Conservation (phyloP, 2,888 invertebrate species). For the Merodon equestris region DNA sequence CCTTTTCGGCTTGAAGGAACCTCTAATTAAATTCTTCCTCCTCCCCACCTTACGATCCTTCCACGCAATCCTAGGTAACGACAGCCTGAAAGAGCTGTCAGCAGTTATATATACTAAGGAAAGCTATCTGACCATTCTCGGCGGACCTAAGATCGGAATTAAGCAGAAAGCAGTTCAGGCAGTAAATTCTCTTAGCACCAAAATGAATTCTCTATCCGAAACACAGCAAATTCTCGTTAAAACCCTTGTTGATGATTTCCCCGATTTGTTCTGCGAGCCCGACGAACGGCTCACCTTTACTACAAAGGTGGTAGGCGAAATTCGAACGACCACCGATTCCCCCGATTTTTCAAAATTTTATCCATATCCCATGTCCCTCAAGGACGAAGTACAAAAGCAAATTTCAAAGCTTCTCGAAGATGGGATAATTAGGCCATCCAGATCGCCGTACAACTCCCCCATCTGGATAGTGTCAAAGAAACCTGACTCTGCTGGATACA, state of each 20-base stretch:
- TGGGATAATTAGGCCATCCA: constrained; percentile 1
- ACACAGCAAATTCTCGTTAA: background rate
- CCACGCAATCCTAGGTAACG: constrained; percentile 41
- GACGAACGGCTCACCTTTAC: constrained; percentile 5
- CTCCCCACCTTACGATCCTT: constrained; percentile 35
- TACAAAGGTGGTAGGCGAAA: constrained; percentile 3
- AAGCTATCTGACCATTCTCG: constrained; percentile 20
- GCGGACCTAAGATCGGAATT: constrained; percentile 10
- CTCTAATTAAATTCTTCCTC: constrained; percentile 33
- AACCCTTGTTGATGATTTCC: constrained; percentile 9
- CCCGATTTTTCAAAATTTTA: background rate
- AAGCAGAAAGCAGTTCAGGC: constrained; percentile 12
- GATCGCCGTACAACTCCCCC: constrained; percentile 3
- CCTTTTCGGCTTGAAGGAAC: background rate
- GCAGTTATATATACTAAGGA: constrained; percentile 31
- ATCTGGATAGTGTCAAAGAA: constrained; percentile 1
- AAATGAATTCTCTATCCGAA: constrained; percentile 1
- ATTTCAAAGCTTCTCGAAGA: background rate
- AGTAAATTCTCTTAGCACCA: background rate
- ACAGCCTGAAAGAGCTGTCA: constrained; percentile 31
- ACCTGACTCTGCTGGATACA: background rate
- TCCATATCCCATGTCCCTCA: background rate
- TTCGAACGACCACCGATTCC: background rate
- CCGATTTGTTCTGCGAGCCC: constrained; percentile 9
- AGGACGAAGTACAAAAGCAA: constrained; percentile 1